Base-by-base conservation (phyloP, 2,113 vertebrate genomes). In the Lophotis ruficrista region DNA sequence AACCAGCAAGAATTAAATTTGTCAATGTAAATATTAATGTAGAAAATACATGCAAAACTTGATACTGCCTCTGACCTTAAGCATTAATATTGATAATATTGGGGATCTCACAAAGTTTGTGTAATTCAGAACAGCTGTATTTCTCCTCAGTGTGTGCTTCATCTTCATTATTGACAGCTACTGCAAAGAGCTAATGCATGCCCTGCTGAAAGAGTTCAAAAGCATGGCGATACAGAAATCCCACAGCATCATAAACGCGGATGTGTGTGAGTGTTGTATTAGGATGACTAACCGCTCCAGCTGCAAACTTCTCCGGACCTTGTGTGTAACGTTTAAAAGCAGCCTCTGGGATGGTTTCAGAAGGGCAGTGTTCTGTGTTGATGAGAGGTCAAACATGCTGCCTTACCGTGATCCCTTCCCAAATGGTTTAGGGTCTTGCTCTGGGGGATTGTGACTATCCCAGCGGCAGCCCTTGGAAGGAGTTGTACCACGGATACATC, bases 1-100 rank as follows among this genome's bases (percentile, higher is more conserved):
- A 92, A 71, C 88, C 71, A 96, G 82, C 86, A 94, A 83, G 91
- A 90, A 91, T 79, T 41, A 73, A 61, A 89, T 76, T 95, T 88
- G 84, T 73, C 38, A 35, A 73, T 95, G 87, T 89, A 94, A 94
- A 88, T 91, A 96, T 53, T 71, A 41, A 87, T 91, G 64, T 94
- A 95, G 75, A 66, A 89, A 96, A 79, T 85, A 48, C 27, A 90
- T 86, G 62, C 68, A 84, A 95, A 57, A 83, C 62, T 87, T 54
- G 65, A 93, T 87, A 89, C 81, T 90, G 83, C 81, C 91, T 92
- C 62, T 78, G 93, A 91, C 79, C 56, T 81, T 91, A 72, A 75
- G 54, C 48, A 73, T 94, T 66, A 83, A 51, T 94, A 56, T 21
- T 84, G 35, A 41, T 73, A 89, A 35, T 89, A 71, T 82, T 80